phyloP scores from a whole-genome alignment of 2,113 vertebrate species.

The Pelecanus crispus region DNA sequence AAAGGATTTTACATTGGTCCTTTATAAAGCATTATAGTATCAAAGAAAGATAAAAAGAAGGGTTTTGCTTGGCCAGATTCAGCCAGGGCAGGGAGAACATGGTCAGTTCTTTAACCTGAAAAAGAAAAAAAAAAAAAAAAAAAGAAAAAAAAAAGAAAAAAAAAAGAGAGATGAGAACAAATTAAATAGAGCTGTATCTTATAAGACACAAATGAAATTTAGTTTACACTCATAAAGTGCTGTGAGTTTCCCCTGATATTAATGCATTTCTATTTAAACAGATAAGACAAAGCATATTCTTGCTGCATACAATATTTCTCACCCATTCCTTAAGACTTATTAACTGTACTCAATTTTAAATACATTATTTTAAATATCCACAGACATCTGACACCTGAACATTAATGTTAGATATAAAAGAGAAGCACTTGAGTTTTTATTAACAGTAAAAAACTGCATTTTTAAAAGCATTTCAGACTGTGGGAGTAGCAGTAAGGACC shows the following conservation, averaged over 20 bases:
- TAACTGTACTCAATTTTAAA: neutral
- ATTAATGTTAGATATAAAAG: neutral
- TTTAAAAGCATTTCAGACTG: neutral
- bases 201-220: neutral
- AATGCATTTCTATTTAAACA: neutral
- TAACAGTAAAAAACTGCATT: neutral
- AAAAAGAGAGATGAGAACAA: too few species aligned
- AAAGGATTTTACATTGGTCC: neutral
- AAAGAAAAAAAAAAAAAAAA: neutral
- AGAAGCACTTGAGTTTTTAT: neutral
- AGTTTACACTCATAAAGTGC: neutral
- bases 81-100: neutral
- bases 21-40: neutral
- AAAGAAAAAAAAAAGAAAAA: too few species aligned
- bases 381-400: neutral
- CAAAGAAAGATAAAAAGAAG: neutral
- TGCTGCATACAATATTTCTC: neutral
- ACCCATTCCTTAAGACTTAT: neutral
- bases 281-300: neutral
- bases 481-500: neutral
- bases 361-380: neutral
- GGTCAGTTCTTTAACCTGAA: neutral
- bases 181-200: neutral
- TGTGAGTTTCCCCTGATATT: neutral
- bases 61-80: neutral